phyloP scores from a whole-genome alignment of 2,888 invertebrate genomes.

The Cataglyphis albicans region DNA sequence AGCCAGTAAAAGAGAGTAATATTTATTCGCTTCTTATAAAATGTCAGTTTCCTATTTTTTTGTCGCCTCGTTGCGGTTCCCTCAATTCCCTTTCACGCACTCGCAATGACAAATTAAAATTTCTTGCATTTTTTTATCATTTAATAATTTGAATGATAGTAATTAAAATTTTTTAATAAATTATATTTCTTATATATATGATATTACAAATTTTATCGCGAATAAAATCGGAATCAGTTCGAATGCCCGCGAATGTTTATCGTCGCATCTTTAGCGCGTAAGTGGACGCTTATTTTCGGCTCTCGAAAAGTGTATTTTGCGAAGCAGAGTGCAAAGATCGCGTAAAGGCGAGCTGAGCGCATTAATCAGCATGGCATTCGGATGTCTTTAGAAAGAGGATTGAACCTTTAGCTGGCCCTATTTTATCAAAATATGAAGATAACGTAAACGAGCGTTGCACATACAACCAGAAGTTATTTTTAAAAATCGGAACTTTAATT shows the following conservation, averaged over 20 bases:
- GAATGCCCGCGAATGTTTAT: constrained; percentile 29
- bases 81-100: not conserved
- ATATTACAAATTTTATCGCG: not conserved
- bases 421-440: constrained; percentile 41
- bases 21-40: constrained; percentile 11
- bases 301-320: constrained; percentile 36
- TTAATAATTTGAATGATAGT: not conserved
- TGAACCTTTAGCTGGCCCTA: constrained; percentile 23
- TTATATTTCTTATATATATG: too few species aligned
- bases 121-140: not conserved
- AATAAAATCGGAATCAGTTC: not conserved
- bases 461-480: constrained; percentile 14
- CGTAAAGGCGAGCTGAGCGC: constrained; percentile 25
- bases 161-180: constrained; percentile 1
- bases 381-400: not conserved
- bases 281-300: constrained; percentile 48
- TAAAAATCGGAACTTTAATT: constrained; percentile 43
- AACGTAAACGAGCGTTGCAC: constrained; percentile 36
- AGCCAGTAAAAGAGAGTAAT: constrained; percentile 23
- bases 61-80: not conserved
- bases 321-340: constrained; percentile 43
- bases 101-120: not conserved
- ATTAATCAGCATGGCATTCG: constrained; percentile 50
- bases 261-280: not conserved
- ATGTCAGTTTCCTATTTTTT: not conserved